These are phyloP conservation scores for Leptobrachium ailaonicum DNA, from an alignment of 2,113 vertebrate species.

Conservation along the genomic window DNA sequence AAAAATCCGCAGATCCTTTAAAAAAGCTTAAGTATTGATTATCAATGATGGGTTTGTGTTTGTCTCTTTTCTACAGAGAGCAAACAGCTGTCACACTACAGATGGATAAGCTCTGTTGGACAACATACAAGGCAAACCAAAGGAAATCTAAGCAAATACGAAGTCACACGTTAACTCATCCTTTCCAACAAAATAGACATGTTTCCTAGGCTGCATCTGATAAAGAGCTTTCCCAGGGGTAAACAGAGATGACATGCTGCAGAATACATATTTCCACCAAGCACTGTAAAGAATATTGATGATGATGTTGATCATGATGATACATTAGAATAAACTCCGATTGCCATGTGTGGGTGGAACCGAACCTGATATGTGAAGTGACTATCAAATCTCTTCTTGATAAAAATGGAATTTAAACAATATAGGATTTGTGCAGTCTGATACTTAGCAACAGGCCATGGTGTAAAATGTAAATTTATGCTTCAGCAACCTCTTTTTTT, in stretches of 20 bases:
- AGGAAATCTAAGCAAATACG: background rate
- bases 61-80: background rate
- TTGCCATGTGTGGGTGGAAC: constrained; percentile 22
- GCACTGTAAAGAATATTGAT: constrained; percentile 49
- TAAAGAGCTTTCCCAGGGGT: constrained; percentile 50
- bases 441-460: constrained; percentile 49
- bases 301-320: constrained; percentile 38
- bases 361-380: constrained; percentile 2
- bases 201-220: constrained; percentile 47
- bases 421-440: constrained; percentile 29
- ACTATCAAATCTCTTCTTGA: constrained; percentile 20
- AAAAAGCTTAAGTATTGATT: too few relatives aligned
- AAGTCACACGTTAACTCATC: constrained; percentile 14
- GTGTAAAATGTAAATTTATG: constrained; percentile 13
- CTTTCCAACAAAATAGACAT: constrained; percentile 41
- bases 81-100: background rate
- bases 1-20: too few relatives aligned
- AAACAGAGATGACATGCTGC: constrained; percentile 52
- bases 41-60: too few relatives aligned
- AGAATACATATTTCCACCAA: constrained; percentile 45
- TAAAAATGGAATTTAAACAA: constrained; percentile 35
- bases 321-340: constrained; percentile 28
- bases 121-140: constrained; percentile 7
- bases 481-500: constrained; percentile 20
- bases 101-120: background rate